Conservation (phyloP, 2,797 vertebrate species). For the Lepus oiostolus region DNA sequence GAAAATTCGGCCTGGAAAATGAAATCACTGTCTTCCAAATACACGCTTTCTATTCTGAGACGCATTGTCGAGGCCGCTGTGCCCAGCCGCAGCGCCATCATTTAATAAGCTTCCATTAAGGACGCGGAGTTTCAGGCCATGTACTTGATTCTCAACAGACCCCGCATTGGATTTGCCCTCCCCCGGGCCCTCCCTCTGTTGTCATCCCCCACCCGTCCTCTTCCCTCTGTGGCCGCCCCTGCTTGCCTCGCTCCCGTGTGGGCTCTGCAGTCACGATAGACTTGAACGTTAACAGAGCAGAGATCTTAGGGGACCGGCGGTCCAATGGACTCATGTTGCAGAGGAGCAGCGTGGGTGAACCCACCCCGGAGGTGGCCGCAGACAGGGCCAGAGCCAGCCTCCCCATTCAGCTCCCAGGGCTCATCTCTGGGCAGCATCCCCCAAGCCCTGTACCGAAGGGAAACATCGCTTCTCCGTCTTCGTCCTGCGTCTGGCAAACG, state of each 20-base stretch:
- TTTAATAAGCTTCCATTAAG: slow-evolving; percentile 67
- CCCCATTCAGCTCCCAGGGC: not conserved
- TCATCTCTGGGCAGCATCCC: not conserved
- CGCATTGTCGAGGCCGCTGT: slow-evolving; percentile 24
- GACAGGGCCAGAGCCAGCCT: not conserved
- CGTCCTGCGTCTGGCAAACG: not conserved
- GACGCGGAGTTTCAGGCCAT: not conserved
- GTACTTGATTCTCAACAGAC: not conserved
- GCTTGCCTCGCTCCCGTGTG: not conserved
- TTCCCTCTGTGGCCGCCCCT: too few species aligned
- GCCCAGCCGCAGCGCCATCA: not conserved
- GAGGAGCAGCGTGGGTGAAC: not conserved
- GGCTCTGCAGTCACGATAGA: not conserved
- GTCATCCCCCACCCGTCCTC: not conserved
- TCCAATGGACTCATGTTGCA: not conserved
- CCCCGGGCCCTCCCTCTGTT: too few species aligned
- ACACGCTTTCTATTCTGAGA: slow-evolving; percentile 52
- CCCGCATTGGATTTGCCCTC: not conserved
- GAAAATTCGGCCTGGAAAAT: slow-evolving; percentile 73
- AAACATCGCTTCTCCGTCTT: not conserved
- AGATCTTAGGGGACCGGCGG: not conserved
- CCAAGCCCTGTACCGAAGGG: not conserved
- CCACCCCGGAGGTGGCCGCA: not conserved
- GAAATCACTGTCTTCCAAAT: slow-evolving; percentile 46
- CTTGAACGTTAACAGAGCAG: not conserved